Conservation (phyloP, 2,797 vertebrate species). For the Sebastes minor region DNA sequence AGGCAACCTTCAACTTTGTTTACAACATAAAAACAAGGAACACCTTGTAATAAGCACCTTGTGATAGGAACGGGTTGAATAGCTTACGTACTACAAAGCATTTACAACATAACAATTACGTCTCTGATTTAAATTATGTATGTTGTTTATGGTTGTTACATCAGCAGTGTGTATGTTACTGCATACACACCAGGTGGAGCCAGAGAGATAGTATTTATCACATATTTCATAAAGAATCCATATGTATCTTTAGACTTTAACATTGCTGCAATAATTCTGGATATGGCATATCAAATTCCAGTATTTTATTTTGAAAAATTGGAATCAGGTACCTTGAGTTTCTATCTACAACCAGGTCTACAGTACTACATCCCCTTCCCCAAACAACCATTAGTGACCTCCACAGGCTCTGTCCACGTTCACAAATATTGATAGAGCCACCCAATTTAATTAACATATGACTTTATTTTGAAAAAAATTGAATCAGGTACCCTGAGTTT, state of each 20-base stretch:
- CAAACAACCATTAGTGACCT: too few species aligned
- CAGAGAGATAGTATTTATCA: background rate
- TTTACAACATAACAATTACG: too few species aligned
- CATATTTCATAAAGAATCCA: background rate
- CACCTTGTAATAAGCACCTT: background rate
- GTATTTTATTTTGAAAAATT: background rate
- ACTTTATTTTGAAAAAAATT: too few species aligned
- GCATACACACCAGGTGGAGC: background rate
- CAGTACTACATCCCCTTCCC: too few species aligned
- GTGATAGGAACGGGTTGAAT: background rate
- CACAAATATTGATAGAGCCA: slow-evolving; percentile 18
- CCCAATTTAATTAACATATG: too few species aligned
- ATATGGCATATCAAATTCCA: background rate
- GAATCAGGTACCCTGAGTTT: too few species aligned
- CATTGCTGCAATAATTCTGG: background rate
- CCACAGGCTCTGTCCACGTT: too few species aligned
- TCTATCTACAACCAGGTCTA: too few species aligned
- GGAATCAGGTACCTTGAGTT: background rate
- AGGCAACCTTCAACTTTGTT: slow-evolving; percentile 12
- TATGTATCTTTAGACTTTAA: background rate
- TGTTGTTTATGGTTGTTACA: background rate
- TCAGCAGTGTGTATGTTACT: too few species aligned
- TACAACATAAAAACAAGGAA: background rate
- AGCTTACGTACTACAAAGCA: background rate
- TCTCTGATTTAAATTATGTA: background rate